These are phyloP conservation scores for Hirtodrosophila alboralis DNA, from an alignment of 2,888 invertebrate genomes.

Conservation along the genomic window DNA sequence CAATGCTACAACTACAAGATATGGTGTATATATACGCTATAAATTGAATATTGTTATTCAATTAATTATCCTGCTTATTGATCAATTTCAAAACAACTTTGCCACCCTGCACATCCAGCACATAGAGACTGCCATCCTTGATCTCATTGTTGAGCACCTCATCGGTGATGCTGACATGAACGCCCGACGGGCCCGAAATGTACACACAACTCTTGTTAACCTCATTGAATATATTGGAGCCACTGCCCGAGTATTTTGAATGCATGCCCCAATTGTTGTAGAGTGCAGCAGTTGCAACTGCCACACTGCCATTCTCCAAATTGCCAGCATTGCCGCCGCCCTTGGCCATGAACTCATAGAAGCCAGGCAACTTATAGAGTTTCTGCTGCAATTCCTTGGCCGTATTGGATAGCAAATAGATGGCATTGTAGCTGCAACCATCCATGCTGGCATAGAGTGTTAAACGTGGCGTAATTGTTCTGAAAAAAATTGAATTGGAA, in stretches of 20 bases:
- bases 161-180: slow-evolving; percentile 93
- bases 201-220: slow-evolving; percentile 87
- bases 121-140: slow-evolving; percentile 90
- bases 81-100: slow-evolving; percentile 85
- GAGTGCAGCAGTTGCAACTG: slow-evolving; percentile 40
- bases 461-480: slow-evolving; percentile 89
- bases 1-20: slow-evolving; percentile 31
- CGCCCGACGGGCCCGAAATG: slow-evolving; percentile 92
- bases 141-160: slow-evolving; percentile 92
- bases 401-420: slow-evolving; percentile 90
- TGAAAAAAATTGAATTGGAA: slow-evolving; percentile 79
- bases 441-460: slow-evolving; percentile 93
- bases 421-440: slow-evolving; percentile 89
- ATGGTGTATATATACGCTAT: too few species aligned
- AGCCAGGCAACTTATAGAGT: slow-evolving; percentile 87
- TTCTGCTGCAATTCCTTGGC: slow-evolving; percentile 88
- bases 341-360: slow-evolving; percentile 82
- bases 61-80: slow-evolving; percentile 82
- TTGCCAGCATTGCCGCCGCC: slow-evolving; percentile 66
- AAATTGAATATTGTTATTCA: slow-evolving; percentile 16
- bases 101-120: slow-evolving; percentile 86
- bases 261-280: slow-evolving; percentile 81
- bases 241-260: slow-evolving; percentile 84
- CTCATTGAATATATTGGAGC: slow-evolving; percentile 85
- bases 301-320: slow-evolving; percentile 59